phyloP scores from a whole-genome alignment of 2,113 vertebrate species.

The Hippocampus abdominalis region DNA sequence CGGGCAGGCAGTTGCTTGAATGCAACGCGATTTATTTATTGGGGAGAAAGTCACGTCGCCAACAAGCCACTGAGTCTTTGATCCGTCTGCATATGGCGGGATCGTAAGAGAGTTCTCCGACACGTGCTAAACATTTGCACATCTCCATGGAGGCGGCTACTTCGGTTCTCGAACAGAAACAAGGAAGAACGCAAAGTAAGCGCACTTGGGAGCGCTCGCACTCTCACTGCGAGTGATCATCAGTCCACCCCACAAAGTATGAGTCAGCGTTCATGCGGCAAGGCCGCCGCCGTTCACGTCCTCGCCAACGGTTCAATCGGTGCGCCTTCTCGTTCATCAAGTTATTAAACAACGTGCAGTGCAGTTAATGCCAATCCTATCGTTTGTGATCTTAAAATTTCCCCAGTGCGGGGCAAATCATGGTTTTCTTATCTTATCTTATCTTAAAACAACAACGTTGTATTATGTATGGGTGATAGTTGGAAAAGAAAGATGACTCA shows the following conservation, averaged over 20 bases:
- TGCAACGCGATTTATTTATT: conserved; percentile 11
- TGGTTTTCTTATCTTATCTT: too few relatives aligned
- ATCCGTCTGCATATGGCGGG: too few relatives aligned
- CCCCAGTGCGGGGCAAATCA: too few relatives aligned
- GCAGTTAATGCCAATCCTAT: too few relatives aligned
- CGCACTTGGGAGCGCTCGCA: conserved; percentile 13
- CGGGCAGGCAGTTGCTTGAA: not conserved
- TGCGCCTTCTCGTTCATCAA: too few relatives aligned
- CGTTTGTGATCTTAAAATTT: too few relatives aligned
- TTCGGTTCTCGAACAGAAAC: conserved; percentile 7
- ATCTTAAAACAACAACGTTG: too few relatives aligned
- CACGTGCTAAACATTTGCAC: not conserved
- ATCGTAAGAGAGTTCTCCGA: too few relatives aligned
- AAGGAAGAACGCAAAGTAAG: conserved; percentile 14
- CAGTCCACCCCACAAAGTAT: conserved; percentile 29
- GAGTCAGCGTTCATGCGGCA: conserved; percentile 27
- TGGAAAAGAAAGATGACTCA: conserved; percentile 71
- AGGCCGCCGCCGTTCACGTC: conserved; percentile 20
- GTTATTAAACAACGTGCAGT: too few relatives aligned
- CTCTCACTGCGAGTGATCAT: conserved; percentile 40
- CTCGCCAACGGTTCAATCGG: not conserved
- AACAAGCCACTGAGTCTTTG: too few relatives aligned
- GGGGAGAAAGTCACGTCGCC: too few relatives aligned
- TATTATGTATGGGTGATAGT: conserved; percentile 26
- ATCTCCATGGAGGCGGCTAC: not conserved